A percentile compares a stretch with the other conserved stretches of the same genome.
Evolutionary conservation across 2,113 vertebrate species (phyloP).

Genomic region (Prietella phreatophila): DNA sequence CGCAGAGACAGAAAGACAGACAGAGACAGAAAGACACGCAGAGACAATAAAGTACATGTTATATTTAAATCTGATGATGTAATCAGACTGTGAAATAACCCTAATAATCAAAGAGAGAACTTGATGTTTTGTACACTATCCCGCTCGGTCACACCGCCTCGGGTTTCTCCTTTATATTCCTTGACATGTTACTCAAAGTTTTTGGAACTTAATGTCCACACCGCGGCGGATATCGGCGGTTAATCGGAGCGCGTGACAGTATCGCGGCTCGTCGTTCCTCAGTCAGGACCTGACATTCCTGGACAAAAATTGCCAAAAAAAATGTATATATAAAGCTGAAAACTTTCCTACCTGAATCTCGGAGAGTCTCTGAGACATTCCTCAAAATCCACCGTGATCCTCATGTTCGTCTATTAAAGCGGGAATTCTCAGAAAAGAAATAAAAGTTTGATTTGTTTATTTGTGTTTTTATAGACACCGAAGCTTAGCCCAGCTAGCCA

Average conservation of each 20-base stretch:
- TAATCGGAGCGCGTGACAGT: slow-evolving; percentile 6
- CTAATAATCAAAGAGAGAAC: background rate
- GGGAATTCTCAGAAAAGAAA: background rate
- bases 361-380: slow-evolving; percentile 96
- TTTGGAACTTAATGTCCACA: background rate
- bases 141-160: background rate
- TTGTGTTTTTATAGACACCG: background rate
- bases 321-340: background rate
- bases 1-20: background rate
- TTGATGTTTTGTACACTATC: background rate
- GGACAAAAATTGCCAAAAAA: slow-evolving; percentile 11
- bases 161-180: background rate
- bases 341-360: slow-evolving; percentile 83
- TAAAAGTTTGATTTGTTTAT: background rate
- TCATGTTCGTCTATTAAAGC: slow-evolving; percentile 70
- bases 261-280: background rate
- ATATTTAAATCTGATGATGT: background rate
- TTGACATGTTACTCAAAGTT: background rate
- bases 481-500: slow-evolving; percentile 5
- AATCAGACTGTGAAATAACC: background rate
- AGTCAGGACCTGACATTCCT: slow-evolving; percentile 43
- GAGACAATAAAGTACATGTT: background rate
- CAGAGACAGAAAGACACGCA: background rate
- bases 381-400: slow-evolving; percentile 93
- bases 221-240: background rate